These are phyloP conservation scores for Peromyscus nudipes DNA, from an alignment of 2,797 vertebrate species.

Conservation along the genomic window DNA sequence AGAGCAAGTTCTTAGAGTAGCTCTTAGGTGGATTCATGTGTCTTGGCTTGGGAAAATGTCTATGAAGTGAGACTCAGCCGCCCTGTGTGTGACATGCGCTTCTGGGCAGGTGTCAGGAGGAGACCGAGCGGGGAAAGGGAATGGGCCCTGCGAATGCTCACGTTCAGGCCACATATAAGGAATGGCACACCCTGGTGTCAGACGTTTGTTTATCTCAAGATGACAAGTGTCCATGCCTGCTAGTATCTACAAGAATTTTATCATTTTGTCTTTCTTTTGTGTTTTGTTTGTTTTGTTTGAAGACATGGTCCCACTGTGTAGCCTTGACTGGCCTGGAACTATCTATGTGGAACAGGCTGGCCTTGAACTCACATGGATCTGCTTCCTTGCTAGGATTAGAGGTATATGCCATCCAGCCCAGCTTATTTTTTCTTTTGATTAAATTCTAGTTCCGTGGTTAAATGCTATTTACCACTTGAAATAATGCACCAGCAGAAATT, in stretches of 20 bases:
- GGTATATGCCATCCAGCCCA: neutral
- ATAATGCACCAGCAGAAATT: neutral
- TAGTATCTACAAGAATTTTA: conserved; percentile 6
- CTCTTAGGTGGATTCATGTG: neutral
- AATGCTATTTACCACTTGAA: conserved; percentile 50
- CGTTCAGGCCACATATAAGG: neutral
- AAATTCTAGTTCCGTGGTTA: conserved; percentile 23
- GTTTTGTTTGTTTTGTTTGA: neutral
- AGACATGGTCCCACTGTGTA: no score
- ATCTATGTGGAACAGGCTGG: neutral
- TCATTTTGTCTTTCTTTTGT: neutral
- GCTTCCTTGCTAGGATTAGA: neutral
- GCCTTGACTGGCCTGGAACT: neutral
- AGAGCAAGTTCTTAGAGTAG: neutral
- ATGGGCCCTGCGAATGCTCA: neutral
- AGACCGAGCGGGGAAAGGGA: neutral
- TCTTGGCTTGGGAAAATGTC: conserved; percentile 42
- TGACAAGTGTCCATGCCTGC: neutral
- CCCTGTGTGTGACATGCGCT: neutral
- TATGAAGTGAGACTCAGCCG: neutral
- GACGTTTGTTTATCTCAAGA: neutral
- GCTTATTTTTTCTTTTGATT: conserved; percentile 43
- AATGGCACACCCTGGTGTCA: neutral
- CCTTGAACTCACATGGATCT: neutral
- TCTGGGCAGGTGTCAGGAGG: neutral